Percentiles rank a stretch among this genome's conserved stretches.
Conservation (phyloP, 2,888 invertebrate genomes). For the Terebella lapidaria region DNA sequence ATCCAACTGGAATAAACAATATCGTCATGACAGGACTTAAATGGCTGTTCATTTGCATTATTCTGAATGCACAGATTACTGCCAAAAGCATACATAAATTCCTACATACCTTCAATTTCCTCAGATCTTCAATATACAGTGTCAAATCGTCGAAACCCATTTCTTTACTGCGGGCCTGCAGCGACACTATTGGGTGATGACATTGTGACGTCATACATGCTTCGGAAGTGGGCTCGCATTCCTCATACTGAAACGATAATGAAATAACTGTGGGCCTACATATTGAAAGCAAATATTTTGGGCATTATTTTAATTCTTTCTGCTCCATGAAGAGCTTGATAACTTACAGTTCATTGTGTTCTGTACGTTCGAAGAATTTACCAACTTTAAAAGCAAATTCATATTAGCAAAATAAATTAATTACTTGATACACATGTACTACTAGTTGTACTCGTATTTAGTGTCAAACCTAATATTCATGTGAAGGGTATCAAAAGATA, state of each 20-base stretch:
- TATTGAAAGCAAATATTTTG: too few species aligned
- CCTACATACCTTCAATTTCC: constrained; percentile 3
- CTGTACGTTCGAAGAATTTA: too few species aligned
- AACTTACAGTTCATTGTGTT: too few species aligned
- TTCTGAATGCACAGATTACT: too few species aligned
- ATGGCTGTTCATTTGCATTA: too few species aligned
- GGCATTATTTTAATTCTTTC: too few species aligned
- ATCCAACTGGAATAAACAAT: too few species aligned
- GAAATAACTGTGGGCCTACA: neutral
- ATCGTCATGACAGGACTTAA: too few species aligned
- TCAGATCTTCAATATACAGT: constrained; percentile 2
- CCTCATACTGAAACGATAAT: constrained; percentile 1
- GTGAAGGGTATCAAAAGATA: neutral
- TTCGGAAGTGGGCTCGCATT: neutral
- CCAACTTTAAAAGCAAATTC: too few species aligned
- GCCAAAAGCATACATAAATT: too few species aligned
- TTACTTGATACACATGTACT: neutral
- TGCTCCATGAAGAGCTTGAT: too few species aligned
- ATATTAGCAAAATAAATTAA: neutral
- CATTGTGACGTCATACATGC: constrained; percentile 1
- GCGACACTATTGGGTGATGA: constrained; percentile 4
- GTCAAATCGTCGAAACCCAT: constrained; percentile 1
- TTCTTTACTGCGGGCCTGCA: constrained; percentile 1
- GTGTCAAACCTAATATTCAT: neutral
- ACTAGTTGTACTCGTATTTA: too few species aligned